Base-by-base conservation (phyloP, 64 coral and sea anemone species). In the Trachythela sp. region DNA sequence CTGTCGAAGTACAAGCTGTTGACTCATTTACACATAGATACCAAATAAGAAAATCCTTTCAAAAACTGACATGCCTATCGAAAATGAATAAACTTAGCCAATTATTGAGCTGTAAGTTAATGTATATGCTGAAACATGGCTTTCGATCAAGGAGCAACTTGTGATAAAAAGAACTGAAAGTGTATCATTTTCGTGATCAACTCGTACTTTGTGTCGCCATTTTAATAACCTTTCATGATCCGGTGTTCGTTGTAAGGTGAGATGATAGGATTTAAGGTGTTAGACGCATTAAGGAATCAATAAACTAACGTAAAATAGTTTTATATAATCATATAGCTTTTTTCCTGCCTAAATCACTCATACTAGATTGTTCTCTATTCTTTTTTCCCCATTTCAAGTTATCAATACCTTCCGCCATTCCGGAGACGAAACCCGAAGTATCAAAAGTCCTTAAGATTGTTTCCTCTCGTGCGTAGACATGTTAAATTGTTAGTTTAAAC, bases 201-300 rank as follows among this genome's bases (percentile, higher is more conserved):
- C 56, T 64, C 22, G 56, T 27, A 64, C 56, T 64, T 20, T n/a
- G 20, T 5, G 17, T 27, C 56, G 56, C 56, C 56, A 64, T 64
- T n/a, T n/a, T n/a, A n/a, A n/a, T 64, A 64, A 64, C 56, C 56
- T 64, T 64, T 64, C 24, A 64, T n/a, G 56, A 64, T 64, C 56
- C 56, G 20, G 56, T 22, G 56, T 64, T 64, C 22, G 26, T 64
- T 64, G 56, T 64, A 64, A 64, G 56, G 4, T 64, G 56, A 64
- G 56, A 64, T 64, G 56, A 64, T 64, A 64, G 18, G 56, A 64
- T 64, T 64, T 64, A 27, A 26, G 56, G 56, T 64, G 56, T 64
- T 64, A 64, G 56, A 64, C 56, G 56, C 56, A 64, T 64, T 64
- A 64, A 11, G 56, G 17, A 64, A 64, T 64, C 56, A 64, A 64